Percentiles rank a stretch among this genome's conserved stretches.
phyloP scores from a whole-genome alignment of 2,888 invertebrate genomes.

The Gari tellinella region DNA sequence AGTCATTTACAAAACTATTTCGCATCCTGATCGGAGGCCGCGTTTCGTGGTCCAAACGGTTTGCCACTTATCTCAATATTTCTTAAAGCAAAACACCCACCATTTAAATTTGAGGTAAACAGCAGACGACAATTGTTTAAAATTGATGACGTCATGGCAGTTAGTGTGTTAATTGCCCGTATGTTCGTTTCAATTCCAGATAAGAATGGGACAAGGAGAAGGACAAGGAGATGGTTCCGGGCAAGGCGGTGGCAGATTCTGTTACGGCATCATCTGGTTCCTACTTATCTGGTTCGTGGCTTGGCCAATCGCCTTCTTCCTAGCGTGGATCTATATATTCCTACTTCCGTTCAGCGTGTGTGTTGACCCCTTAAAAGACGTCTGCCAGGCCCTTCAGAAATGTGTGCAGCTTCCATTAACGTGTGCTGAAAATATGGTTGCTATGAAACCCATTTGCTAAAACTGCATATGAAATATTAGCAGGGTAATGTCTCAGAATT shows the following conservation, averaged over 20 bases:
- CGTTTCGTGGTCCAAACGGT: no score
- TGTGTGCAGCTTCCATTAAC: slow-evolving; percentile 55
- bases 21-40: no score
- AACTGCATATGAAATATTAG: no score
- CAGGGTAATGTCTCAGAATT: no score
- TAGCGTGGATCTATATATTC: slow-evolving; percentile 56
- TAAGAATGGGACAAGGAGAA: slow-evolving; percentile 24
- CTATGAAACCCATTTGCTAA: slow-evolving; percentile 60
- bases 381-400: slow-evolving; percentile 47
- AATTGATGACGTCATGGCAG: no score
- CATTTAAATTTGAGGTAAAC: no score
- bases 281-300: slow-evolving; percentile 54
- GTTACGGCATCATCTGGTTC: slow-evolving; percentile 58
- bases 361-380: slow-evolving; percentile 49
- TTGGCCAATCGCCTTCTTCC: slow-evolving; percentile 60
- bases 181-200: slow-evolving; percentile 5
- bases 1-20: no score
- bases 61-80: no score
- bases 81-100: no score
- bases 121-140: no score
- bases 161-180: no score
- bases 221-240: slow-evolving; percentile 52
- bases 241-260: slow-evolving; percentile 36
- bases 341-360: slow-evolving; percentile 58
- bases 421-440: slow-evolving; percentile 60